Conservation (phyloP, 1,140 invertebrate genomes). For the Galleria mellonella region DNA sequence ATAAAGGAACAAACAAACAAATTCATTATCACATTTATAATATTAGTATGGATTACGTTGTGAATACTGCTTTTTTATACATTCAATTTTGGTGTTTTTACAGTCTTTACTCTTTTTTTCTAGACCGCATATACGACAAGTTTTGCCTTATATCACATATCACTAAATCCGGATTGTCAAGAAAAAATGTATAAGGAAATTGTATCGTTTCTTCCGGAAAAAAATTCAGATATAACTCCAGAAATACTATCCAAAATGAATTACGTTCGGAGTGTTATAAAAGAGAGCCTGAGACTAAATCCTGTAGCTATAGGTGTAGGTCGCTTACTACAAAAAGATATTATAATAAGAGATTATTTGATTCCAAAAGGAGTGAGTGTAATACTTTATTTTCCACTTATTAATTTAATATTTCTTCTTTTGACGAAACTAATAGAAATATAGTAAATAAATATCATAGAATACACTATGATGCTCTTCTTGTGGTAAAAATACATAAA, state of each 20-base stretch:
- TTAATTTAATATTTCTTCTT: too few species aligned
- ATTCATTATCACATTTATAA: too few species aligned
- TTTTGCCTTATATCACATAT: conserved; percentile 89
- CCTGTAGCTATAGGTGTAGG: conserved; percentile 89
- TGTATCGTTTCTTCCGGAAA: conserved; percentile 68
- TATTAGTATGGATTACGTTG: too few species aligned
- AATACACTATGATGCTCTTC: too few species aligned
- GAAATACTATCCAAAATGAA: conserved; percentile 77
- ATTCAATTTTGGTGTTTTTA: too few species aligned
- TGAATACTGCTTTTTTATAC: too few species aligned
- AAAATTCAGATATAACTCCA: conserved; percentile 73
- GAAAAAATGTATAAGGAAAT: conserved; percentile 82
- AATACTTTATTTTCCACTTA: not conserved
- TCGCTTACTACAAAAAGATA: conserved; percentile 83
- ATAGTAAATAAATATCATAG: too few species aligned
- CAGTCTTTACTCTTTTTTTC: conserved; percentile 35
- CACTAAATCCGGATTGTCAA: conserved; percentile 83
- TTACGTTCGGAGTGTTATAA: conserved; percentile 87
- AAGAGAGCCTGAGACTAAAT: conserved; percentile 89
- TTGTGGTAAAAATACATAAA: too few species aligned
- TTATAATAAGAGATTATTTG: conserved; percentile 86
- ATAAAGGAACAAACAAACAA: too few species aligned
- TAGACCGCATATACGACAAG: conserved; percentile 88
- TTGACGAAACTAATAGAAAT: too few species aligned
- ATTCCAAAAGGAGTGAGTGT: conserved; percentile 88